Conservation (phyloP, 2,797 vertebrate species). For the Falco rusticolus region DNA sequence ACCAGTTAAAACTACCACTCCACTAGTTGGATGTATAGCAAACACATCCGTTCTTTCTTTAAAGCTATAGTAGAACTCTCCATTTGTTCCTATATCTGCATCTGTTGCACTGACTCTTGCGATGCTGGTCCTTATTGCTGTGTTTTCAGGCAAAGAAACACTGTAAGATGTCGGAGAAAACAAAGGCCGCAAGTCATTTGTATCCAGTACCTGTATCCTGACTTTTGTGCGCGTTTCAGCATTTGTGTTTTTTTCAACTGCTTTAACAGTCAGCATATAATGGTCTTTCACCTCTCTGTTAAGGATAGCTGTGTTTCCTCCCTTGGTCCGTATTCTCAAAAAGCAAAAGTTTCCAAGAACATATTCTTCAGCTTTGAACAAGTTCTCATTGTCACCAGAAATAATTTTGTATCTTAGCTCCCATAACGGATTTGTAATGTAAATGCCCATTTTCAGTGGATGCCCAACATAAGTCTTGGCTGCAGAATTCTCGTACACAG, state of each 20-base stretch:
- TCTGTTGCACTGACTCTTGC: slow-evolving; percentile 95
- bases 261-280: slow-evolving; percentile 92
- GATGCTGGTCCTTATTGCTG: slow-evolving; percentile 90
- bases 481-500: slow-evolving; percentile 97
- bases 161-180: slow-evolving; percentile 99
- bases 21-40: slow-evolving; percentile 96
- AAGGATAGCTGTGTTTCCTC: slow-evolving; percentile 96
- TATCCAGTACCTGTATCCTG: slow-evolving; percentile 94
- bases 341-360: slow-evolving; percentile 96
- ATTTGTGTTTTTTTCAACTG: slow-evolving; percentile 87
- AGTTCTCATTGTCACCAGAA: slow-evolving; percentile 95
- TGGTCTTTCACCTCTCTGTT: slow-evolving; percentile 97
- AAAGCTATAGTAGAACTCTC: slow-evolving; percentile 98
- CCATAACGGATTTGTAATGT: slow-evolving; percentile 86
- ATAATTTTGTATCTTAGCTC: slow-evolving; percentile 97
- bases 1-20: slow-evolving; percentile 91
- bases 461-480: slow-evolving; percentile 96
- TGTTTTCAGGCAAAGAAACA: slow-evolving; percentile 92
- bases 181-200: slow-evolving; percentile 95
- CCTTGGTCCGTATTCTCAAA: slow-evolving; percentile 98
- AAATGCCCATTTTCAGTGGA: slow-evolving; percentile 95
- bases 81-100: slow-evolving; percentile 97
- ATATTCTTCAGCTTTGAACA: slow-evolving; percentile 98
- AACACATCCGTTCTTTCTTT: slow-evolving; percentile 95
- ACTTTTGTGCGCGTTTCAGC: slow-evolving; percentile 87